These are phyloP conservation scores for Muscicapa adusta DNA, from an alignment of 2,113 vertebrate species.

Conservation along the genomic window DNA sequence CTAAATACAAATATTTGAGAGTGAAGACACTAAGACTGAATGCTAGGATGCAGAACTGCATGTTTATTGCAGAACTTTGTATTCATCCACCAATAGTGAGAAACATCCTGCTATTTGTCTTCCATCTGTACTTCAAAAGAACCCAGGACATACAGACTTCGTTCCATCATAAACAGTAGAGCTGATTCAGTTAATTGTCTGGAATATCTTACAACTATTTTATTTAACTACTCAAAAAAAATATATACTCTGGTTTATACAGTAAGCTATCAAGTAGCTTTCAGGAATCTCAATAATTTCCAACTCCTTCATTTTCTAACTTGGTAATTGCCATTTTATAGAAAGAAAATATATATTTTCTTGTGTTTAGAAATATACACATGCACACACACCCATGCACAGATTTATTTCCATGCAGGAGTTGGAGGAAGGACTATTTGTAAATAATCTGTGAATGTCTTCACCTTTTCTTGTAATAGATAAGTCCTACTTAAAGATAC, in stretches of 20 bases:
- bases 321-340: neutral
- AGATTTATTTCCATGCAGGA: neutral
- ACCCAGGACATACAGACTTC: neutral
- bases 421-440: neutral
- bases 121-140: neutral
- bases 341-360: neutral
- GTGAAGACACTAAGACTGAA: neutral
- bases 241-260: neutral
- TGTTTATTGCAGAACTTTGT: neutral
- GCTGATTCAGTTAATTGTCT: neutral
- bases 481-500: neutral
- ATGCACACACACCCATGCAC: fast-evolving
- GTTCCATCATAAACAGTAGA: neutral
- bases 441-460: neutral
- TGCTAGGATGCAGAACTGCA: neutral
- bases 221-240: neutral
- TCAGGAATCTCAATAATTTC: neutral
- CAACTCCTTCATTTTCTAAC: neutral
- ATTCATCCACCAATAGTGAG: neutral
- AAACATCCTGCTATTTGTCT: neutral
- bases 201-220: neutral
- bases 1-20: neutral
- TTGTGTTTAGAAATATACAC: neutral
- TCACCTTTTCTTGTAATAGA: neutral
- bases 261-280: neutral